Base-by-base conservation (phyloP, 2,797 vertebrate genomes). In the Gymnothorax javanicus region DNA sequence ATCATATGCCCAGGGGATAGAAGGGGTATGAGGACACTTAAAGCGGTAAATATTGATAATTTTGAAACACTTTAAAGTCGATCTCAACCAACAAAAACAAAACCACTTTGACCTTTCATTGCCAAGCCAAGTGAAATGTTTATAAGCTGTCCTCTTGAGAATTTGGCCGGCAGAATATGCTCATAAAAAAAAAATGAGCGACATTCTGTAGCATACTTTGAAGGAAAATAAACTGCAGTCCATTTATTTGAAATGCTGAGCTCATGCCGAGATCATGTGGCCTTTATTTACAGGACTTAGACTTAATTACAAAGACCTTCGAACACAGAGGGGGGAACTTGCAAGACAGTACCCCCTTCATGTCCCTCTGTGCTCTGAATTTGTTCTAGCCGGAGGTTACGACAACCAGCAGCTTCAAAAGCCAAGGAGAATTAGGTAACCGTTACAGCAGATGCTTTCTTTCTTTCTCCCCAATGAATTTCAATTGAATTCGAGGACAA, bases 221-320 rank as follows among this genome's bases (percentile, higher is more conserved):
- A 81, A 81, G 17, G 50, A 81, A 54, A 81, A 81, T 56, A 81
- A 81, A 81, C 50, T 54, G 77, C 52, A 56, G 54, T 81, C 56
- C 52, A 81, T 81, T 81, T 81, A 81, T 81, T 81, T 81, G 7
- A 54, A 81, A 81, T n/a, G 77, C 52, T 54, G 77, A 54, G 52
- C 20, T 56, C 77, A 81, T 11, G 52, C 52, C 15, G 77, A 54
- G 52, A 23, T 81, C 77, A 81, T 56, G 52, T 56, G 50, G 77
- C 77, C 77, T 54, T 81, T 54, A 81, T 56, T 81, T 56, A 81
- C 77, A 81, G 54, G 15, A 56, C 77, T 54, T 79, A 79, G 4
- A 79, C 8, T 81, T 17, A 7, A 54, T 20, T 81, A 81, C 50
- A 23, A 56, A 54, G 17, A 81, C 23, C 25, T 17, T 20, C 9